Base-by-base conservation (phyloP, 2,113 vertebrate genomes). In the Nothocercus julius region DNA sequence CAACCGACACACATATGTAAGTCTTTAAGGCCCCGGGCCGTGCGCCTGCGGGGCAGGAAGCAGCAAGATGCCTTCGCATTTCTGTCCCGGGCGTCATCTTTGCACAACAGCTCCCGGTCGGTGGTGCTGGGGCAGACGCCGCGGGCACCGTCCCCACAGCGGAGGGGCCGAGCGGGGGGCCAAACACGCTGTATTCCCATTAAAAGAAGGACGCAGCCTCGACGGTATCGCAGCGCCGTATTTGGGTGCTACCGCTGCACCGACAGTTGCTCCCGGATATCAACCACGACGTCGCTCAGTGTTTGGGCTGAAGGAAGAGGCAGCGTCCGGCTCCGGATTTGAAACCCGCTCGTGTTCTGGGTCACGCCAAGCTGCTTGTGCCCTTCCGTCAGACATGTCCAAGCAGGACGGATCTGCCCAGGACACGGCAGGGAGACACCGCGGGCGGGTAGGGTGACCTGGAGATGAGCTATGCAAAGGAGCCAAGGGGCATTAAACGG, bases 21-120 rank as follows among this genome's bases (percentile, higher is more conserved):
- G 95, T 94, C 93, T 95, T 96, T 95, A 93, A 91, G 92, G 16
- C 85, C 94, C 49, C 1, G 67, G 92, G 89, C 87, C 74, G 89
- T 92, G 25, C 15, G 92, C 84, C 94, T 59, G 73, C 36, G 49
- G 92, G 92, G 88, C 92, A 59, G 80, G 24, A 53, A 85, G 87
- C 36, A 7, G 89, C 93, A 93, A 90, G 82, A 76, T 75, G 90
- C 72, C 87, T 68, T 1, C 51, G 70, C 54, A 14, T 90, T 96
- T 88, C 81, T 85, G 90, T 94, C 11, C 61, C 38, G 92, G 82
- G 87, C 8, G 4, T n/a, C 47, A 75, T 80, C 62, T 59, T 1
- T 14, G 76, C 58, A 3, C 66, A 73, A 4, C 7, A 56, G 64
- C 40, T 9, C 9, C 0, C 34, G 66, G 87, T 38, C 0, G 22